phyloP scores from a whole-genome alignment of 2,113 vertebrate species.

The Pipra filicauda region DNA sequence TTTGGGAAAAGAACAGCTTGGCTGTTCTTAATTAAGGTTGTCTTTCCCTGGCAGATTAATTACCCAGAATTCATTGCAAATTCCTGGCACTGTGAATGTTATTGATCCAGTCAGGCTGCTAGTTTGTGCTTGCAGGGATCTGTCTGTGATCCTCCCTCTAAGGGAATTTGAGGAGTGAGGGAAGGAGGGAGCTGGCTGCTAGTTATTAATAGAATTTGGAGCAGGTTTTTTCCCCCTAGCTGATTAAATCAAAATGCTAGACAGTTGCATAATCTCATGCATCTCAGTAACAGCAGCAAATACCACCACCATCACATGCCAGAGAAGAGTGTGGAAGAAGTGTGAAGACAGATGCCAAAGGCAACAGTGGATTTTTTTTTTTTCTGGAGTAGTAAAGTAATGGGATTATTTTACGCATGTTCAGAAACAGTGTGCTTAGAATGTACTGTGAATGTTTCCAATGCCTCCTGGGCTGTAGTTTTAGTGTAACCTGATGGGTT shows the following conservation, averaged over 20 bases:
- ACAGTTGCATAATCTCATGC: constrained; percentile 29
- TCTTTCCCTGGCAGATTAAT: constrained; percentile 42
- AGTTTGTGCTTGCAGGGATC: constrained; percentile 23
- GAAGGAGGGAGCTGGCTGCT: background rate
- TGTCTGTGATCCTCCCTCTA: constrained; percentile 27
- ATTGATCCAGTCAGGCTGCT: constrained; percentile 62
- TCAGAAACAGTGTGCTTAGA: background rate
- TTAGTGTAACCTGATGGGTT: background rate
- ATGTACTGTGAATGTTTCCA: background rate
- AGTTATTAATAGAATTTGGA: constrained; percentile 52
- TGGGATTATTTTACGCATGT: background rate
- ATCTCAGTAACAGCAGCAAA: constrained; percentile 13
- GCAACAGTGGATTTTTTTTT: background rate
- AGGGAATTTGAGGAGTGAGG: background rate
- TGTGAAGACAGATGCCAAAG: background rate
- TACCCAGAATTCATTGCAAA: constrained; percentile 45
- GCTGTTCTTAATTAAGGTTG: constrained; percentile 45
- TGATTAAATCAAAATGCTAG: constrained; percentile 59
- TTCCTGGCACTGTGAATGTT: constrained; percentile 51
- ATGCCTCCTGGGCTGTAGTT: background rate
- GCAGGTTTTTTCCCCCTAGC: background rate
- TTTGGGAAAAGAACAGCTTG: constrained; percentile 14
- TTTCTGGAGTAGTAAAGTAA: background rate
- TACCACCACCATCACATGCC: background rate
- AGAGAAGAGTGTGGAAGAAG: background rate